Base-by-base conservation (phyloP, 2,113 vertebrate genomes). In the Genyomyrus donnyi region DNA sequence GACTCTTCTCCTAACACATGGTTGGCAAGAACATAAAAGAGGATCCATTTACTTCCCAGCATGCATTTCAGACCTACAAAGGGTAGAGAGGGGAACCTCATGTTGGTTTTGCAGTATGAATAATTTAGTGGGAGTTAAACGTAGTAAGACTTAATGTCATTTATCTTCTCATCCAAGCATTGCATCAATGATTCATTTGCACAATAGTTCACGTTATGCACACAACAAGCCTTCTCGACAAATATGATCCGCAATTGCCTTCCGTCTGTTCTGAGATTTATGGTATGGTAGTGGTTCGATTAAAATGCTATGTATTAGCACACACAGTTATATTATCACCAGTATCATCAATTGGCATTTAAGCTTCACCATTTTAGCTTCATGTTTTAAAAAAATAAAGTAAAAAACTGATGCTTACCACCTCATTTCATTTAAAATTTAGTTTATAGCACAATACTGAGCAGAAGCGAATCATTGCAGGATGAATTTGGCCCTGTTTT, bases 111-210 rank as follows among this genome's bases (percentile, higher is more conserved):
- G 66, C 70, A 39, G 66, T 88, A 66, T 92, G 80, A 92, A 93
- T 92, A 92, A 93, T 93, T 93, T 88, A 91, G 89, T 87, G 90
- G 91, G 77, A 92, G 92, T 89, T 92, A 92, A 93, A 92, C 15
- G 89, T 90, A 90, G 91, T 90, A 90, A 90, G 84, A 88, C 90
- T 66, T 52, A 42, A 91, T 90, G 91, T 91, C 92, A 91, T 91
- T 88, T 91, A 90, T 90, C 80, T 88, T 74, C 52, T 86, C 80
- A 58, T 50, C 62, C 88, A 46, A 89, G 88, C 27, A 56, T 56
- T 24, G 48, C 80, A 91, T 93, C 88, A 92, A 91, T 89, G 80
- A 87, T 92, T 91, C 85, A 91, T 91, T 90, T 90, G 87, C 89
- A 90, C 90, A 91, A 49, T 89, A 80, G 58, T 53, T 56, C 83